Evolutionary conservation across 1,140 invertebrate genomes (phyloP).

Genomic region (Neodiprion virginianus): DNA sequence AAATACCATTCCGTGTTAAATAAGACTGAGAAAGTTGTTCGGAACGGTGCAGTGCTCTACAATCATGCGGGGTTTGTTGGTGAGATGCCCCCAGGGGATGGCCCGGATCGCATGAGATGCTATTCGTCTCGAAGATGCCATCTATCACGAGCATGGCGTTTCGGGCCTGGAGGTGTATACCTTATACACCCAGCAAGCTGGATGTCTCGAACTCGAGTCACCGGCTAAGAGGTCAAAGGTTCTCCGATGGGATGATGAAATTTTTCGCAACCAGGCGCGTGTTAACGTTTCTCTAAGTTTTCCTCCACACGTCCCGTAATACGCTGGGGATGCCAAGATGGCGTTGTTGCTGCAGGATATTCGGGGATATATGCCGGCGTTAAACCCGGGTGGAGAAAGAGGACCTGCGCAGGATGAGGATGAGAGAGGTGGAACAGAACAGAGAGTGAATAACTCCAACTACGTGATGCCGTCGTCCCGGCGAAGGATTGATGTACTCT

Average conservation of each 20-base stretch:
- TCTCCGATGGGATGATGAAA: slow-evolving; percentile 7
- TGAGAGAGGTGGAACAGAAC: slow-evolving; percentile 20
- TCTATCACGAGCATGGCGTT: slow-evolving; percentile 1
- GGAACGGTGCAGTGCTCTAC: too few relatives aligned
- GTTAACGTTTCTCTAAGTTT: neutral
- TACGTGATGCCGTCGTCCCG: slow-evolving; percentile 32
- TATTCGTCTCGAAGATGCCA: slow-evolving; percentile 4
- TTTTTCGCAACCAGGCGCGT: neutral
- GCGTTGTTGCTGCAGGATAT: neutral
- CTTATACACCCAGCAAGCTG: too few relatives aligned
- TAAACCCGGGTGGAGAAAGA: neutral
- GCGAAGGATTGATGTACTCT: slow-evolving; percentile 34
- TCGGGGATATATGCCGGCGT: slow-evolving; percentile 6
- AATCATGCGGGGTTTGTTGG: too few relatives aligned
- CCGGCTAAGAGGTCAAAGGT: slow-evolving; percentile 4
- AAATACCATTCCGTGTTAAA: too few relatives aligned
- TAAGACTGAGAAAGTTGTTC: too few relatives aligned
- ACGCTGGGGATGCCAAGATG: neutral
- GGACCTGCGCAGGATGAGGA: neutral
- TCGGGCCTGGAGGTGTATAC: neutral
- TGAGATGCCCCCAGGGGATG: too few relatives aligned
- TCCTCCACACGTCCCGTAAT: neutral
- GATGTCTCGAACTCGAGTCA: neutral
- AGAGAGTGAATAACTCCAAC: slow-evolving; percentile 28
- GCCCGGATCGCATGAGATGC: too few relatives aligned